These are phyloP conservation scores for Gila robusta DNA, from an alignment of 2,797 vertebrate species.

Conservation along the genomic window DNA sequence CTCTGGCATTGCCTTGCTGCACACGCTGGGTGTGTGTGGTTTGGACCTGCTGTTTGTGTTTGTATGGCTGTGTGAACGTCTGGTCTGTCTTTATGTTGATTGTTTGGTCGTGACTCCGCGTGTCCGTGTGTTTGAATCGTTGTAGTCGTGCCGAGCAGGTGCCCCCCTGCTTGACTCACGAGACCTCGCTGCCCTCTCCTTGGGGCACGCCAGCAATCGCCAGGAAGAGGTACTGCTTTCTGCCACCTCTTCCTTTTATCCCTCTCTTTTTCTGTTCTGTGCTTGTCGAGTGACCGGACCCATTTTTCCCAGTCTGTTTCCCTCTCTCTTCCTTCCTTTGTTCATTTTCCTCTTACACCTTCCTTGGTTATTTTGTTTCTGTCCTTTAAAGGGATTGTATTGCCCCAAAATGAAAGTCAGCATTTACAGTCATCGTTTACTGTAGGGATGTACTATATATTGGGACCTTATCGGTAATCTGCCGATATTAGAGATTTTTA, in stretches of 20 bases:
- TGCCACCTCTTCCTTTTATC: constrained; percentile 55
- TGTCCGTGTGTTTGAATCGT: constrained; percentile 70
- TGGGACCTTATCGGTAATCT: neutral
- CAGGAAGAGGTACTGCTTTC: constrained; percentile 95
- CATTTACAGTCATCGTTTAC: neutral
- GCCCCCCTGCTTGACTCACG: constrained; percentile 98
- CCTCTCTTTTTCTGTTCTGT: constrained; percentile 22
- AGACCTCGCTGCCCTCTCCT: constrained; percentile 98
- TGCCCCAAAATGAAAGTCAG: neutral
- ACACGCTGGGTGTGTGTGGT: constrained; percentile 64
- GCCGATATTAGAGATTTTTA: neutral
- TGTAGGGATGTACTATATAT: neutral
- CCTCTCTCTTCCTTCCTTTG: neutral
- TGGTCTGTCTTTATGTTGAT: constrained; percentile 73
- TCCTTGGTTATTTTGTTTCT: neutral
- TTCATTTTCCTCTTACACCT: neutral
- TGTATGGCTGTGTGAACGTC: constrained; percentile 54
- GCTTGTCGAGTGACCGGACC: neutral
- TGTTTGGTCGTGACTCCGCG: constrained; percentile 33
- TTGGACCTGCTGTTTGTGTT: constrained; percentile 42
- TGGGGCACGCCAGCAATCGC: constrained; percentile 97
- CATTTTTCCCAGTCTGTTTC: neutral
- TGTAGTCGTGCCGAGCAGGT: constrained; percentile 97
- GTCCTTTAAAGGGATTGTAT: neutral
- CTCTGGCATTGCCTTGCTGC: constrained; percentile 73